Evolutionary conservation across 2,113 vertebrate genomes (phyloP).

Genomic region (Poecilia latipinna): DNA sequence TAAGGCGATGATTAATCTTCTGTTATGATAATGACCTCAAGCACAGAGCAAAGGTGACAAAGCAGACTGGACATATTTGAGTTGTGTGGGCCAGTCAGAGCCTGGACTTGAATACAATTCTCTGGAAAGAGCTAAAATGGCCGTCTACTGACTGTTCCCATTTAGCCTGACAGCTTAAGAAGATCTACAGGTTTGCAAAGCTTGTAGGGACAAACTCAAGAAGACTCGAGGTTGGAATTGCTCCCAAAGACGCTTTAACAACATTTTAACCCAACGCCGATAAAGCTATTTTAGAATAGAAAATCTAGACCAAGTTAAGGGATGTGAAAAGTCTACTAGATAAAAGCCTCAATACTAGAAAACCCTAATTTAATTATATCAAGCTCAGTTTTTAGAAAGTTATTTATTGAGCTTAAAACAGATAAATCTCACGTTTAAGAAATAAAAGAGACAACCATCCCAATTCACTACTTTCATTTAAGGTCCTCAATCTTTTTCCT

Average conservation of each 20-base stretch:
- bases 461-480: constrained; percentile 23
- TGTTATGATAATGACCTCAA: background rate
- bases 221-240: background rate
- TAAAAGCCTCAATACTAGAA: background rate
- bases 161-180: background rate
- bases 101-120: no score
- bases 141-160: no score
- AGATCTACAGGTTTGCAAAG: background rate
- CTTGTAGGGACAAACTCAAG: background rate
- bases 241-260: background rate
- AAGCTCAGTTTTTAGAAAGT: background rate
- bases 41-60: background rate
- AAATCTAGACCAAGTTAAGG: background rate
- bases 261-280: background rate
- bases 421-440: background rate
- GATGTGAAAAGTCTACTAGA: background rate
- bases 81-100: background rate
- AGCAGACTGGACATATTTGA: background rate
- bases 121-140: no score
- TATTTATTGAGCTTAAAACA: background rate
- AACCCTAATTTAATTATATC: background rate
- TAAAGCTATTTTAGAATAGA: background rate
- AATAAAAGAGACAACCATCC: background rate
- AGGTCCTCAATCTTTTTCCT: constrained; percentile 32
- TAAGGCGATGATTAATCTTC: no score